A percentile compares a stretch with the other conserved stretches of the same genome.
Conservation (phyloP, 2,113 vertebrate species). For the Lophura nycthemera region DNA sequence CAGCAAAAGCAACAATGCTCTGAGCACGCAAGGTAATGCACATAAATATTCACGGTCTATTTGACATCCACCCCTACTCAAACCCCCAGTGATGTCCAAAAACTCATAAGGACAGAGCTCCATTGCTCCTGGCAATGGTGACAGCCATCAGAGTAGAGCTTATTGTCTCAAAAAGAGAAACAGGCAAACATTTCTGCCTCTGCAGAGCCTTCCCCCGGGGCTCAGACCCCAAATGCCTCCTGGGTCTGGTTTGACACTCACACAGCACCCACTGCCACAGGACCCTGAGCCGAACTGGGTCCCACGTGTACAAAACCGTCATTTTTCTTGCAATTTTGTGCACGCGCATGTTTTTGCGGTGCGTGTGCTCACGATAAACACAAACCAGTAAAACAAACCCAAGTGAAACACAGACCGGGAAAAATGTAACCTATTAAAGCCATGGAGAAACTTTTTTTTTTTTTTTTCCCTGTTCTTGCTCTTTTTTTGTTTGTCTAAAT, state of each 20-base stretch:
- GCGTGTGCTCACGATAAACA: neutral
- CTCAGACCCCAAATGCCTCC: neutral
- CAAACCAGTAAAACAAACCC: slow-evolving; percentile 18
- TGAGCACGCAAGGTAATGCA: neutral
- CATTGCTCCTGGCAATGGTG: neutral
- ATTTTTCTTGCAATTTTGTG: neutral
- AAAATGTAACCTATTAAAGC: slow-evolving; percentile 48
- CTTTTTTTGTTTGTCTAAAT: slow-evolving; percentile 49
- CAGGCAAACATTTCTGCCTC: neutral
- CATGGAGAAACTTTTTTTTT: neutral
- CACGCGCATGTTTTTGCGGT: neutral
- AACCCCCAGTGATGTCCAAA: neutral
- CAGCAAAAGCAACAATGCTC: neutral
- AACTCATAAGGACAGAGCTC: neutral
- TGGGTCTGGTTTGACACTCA: neutral
- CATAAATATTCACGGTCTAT: neutral
- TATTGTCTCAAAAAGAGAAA: neutral
- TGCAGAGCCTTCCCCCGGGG: neutral
- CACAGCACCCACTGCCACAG: neutral
- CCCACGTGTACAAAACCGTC: neutral
- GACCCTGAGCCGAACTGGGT: neutral
- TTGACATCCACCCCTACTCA: neutral
- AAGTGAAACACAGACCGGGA: slow-evolving; percentile 37
- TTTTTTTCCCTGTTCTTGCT: neutral
- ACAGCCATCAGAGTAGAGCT: neutral